Evolutionary conservation across 2,888 invertebrate species (phyloP).

Genomic region (Mythimna impura): DNA sequence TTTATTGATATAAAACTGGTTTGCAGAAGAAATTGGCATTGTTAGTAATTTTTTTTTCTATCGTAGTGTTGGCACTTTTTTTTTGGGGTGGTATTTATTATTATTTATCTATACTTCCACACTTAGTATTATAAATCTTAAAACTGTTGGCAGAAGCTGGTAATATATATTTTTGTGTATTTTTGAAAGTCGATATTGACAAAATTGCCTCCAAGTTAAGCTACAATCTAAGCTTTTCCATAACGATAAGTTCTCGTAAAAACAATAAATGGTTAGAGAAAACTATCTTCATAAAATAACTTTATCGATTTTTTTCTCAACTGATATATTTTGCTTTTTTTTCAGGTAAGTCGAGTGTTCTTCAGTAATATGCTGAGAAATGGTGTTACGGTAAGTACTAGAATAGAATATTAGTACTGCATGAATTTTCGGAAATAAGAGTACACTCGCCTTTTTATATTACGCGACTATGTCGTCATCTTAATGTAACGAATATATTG

Average conservation of each 20-base stretch:
- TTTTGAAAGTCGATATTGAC: no score
- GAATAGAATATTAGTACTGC: not conserved
- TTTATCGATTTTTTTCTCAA: not conserved
- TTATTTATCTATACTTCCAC: no score
- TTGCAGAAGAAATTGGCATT: not conserved
- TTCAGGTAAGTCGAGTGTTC: conserved; percentile 48
- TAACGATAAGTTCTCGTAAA: no score
- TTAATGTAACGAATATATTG: no score
- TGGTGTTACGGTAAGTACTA: conserved; percentile 26
- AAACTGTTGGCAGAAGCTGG: no score
- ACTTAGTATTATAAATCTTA: no score
- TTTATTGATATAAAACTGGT: conserved; percentile 17
- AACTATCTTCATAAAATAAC: no score
- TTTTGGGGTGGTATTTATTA: no score
- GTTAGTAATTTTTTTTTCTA: not conserved
- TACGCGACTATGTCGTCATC: not conserved
- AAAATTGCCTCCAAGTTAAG: no score
- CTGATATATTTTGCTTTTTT: conserved; percentile 6
- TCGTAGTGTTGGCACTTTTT: not conserved
- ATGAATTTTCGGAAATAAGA: not conserved
- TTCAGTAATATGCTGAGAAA: not conserved
- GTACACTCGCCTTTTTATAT: not conserved
- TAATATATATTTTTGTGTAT: no score
- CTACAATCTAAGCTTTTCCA: no score
- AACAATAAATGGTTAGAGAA: no score